Evolutionary conservation across 2,113 vertebrate species (phyloP), one percentile per base, ranked within the genome.

Genomic region (Gyps fulvus): DNA sequence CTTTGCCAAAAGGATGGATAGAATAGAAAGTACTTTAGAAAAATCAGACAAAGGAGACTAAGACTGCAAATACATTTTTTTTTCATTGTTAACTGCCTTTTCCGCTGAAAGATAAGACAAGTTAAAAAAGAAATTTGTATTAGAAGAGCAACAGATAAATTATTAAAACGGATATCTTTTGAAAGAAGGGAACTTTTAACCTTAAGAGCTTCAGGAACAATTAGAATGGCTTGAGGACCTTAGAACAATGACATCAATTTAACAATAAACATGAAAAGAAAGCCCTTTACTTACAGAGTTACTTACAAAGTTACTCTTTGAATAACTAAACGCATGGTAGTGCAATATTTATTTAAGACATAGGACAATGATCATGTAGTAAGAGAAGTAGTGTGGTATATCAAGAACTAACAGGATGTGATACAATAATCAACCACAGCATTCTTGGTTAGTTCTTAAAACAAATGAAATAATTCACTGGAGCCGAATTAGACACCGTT

Each of bases 401-500:
- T 42, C 43, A 42, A 73, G 38, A 43, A 34, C 20, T 31, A 58
- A 49, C 26, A 50, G 77, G 50, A 89, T 36, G 20, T 3, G 26
- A 11, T 45, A 65, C 10, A 13, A 42, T 29, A 47, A 65, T 27
- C 27, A 32, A 10, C 9, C 36, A 34, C 34, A 29, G 50, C 7
- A 6, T 25, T 62, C 15, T 40, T 52, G 15, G 40, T 34, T n/a
- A 7, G 19, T 13, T 43, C 54, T 88, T 73, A 25, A 70, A 86
- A 16, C 3, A 40, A 26, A 45, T 21, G 21, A 34, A 87, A 40
- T 59, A 5, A 47, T 23, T 49, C 13, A 15, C 54, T 29, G 32
- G 4, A 54, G n/a, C 38, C 1, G 1, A 74, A 40, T 10, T 2
- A 32, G 65, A 58, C 31, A 2, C 5, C 0, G 1, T 1, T 16